phyloP scores from a whole-genome alignment of 2,888 invertebrate species.

The Syrista parreyssii region DNA sequence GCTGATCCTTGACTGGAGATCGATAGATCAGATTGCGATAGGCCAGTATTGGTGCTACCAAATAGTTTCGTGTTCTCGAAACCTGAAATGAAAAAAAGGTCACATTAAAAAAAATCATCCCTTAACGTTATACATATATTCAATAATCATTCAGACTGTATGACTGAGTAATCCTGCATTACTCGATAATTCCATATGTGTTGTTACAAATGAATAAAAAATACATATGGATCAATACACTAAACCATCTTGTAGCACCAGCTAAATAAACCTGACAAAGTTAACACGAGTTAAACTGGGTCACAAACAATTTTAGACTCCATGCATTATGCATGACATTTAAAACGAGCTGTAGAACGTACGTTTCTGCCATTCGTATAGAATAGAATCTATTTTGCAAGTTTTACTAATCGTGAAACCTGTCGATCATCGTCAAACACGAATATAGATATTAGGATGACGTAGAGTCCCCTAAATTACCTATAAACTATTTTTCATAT shows the following conservation, averaged over 20 bases:
- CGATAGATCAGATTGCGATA: slow-evolving; percentile 85
- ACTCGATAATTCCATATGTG: not conserved
- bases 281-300: not conserved
- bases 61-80: slow-evolving; percentile 65
- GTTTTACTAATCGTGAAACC: not conserved
- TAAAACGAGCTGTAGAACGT: not conserved
- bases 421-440: not conserved
- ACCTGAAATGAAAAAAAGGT: slow-evolving; percentile 32
- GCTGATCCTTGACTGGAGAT: slow-evolving; percentile 78
- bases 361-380: not conserved
- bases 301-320: not conserved
- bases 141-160: not conserved
- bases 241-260: not conserved
- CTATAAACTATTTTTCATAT: not conserved
- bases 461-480: not conserved
- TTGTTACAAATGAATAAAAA: not conserved
- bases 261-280: not conserved
- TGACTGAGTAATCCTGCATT: not conserved
- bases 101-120: not conserved
- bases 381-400: not conserved
- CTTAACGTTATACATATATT: not conserved
- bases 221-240: not conserved
- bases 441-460: not conserved
- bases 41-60: slow-evolving; percentile 77
- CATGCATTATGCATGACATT: not conserved